These are phyloP conservation scores for Pristionchus entomophagus DNA, from an alignment of 2,888 invertebrate species.

Conservation along the genomic window DNA sequence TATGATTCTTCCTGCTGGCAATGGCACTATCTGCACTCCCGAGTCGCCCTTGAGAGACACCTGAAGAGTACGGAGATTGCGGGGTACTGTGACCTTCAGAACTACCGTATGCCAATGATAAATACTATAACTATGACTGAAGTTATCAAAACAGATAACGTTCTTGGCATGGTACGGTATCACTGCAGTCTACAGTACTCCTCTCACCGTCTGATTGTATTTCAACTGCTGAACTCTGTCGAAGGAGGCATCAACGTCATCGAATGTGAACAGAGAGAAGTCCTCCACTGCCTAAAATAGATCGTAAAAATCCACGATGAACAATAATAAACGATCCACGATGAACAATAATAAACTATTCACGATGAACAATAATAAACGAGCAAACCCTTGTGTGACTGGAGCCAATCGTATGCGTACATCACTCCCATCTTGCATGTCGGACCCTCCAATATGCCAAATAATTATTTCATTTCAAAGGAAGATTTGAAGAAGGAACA, in stretches of 20 bases:
- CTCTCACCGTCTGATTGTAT: conserved; percentile 90
- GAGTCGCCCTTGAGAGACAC: conserved; percentile 84
- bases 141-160: too few relatives aligned
- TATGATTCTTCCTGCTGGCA: conserved; percentile 96
- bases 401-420: conserved; percentile 93
- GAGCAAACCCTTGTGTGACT: conserved; percentile 59
- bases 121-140: too few relatives aligned
- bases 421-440: conserved; percentile 99
- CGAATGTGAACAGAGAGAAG: conserved; percentile 86
- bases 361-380: background rate
- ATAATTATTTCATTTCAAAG: background rate
- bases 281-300: conserved; percentile 68
- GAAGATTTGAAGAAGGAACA: background rate
- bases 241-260: conserved; percentile 97
- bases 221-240: conserved; percentile 96
- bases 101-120: background rate
- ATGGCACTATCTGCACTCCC: conserved; percentile 92
- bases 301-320: background rate
- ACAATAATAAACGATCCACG: too few relatives aligned
- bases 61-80: conserved; percentile 55
- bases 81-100: background rate
- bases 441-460: conserved; percentile 81
- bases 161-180: too few relatives aligned
- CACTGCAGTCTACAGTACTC: background rate
- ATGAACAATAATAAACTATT: too few relatives aligned